These are phyloP conservation scores for Cathartes aura DNA, from an alignment of 2,113 vertebrate species.

Conservation along the genomic window DNA sequence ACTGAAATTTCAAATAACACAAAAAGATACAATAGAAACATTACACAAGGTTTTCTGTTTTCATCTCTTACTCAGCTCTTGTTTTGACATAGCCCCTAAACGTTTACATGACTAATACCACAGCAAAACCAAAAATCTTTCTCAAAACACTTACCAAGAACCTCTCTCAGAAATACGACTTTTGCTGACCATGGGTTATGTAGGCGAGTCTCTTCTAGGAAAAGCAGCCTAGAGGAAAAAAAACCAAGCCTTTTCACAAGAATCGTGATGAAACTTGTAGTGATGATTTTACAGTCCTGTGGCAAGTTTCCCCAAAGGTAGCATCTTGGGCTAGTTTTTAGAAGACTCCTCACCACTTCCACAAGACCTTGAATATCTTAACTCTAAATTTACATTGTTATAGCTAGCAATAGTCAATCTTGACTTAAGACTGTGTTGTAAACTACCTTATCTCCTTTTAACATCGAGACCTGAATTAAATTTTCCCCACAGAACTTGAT, in stretches of 20 bases:
- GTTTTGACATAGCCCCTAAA: background rate
- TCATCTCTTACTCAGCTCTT: background rate
- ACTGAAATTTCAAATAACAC: background rate
- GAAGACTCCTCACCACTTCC: background rate
- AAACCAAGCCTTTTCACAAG: background rate
- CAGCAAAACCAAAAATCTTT: background rate
- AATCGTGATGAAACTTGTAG: background rate
- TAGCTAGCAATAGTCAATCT: background rate
- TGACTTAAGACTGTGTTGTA: background rate
- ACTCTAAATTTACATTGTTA: background rate
- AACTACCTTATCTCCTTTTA: background rate
- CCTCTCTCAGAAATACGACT: background rate
- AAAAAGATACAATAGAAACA: background rate
- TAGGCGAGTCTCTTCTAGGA: background rate
- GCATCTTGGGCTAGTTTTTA: background rate
- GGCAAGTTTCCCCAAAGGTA: background rate
- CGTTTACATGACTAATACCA: background rate
- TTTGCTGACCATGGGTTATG: background rate
- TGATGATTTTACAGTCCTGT: background rate
- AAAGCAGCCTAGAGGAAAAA: background rate
- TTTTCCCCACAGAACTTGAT: background rate
- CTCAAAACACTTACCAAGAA: background rate
- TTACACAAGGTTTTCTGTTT: background rate
- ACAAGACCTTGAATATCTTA: background rate
- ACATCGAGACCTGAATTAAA: background rate